Base-by-base conservation (phyloP, 2,113 vertebrate genomes). In the Cyanocitta stelleri region DNA sequence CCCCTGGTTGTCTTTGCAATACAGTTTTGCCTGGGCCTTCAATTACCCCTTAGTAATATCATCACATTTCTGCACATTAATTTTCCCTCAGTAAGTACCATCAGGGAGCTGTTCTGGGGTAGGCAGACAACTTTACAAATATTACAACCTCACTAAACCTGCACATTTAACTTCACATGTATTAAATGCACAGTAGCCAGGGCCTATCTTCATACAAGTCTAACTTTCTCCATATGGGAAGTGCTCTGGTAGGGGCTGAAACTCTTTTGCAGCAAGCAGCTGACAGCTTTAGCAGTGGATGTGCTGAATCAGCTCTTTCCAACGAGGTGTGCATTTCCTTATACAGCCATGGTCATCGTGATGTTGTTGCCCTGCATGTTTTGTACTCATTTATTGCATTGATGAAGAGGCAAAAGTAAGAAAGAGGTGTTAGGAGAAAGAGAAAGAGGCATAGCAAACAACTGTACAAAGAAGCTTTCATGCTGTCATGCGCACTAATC, bases 191-290 rank as follows among this genome's bases (percentile, higher is more conserved):
- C 33, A 30, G 39, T 10, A 66, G 6, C 16, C 12, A 64, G 26
- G 5, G 24, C 27, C 43, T 41, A 27, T 35, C 76, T 35, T 56
- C 63, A 20, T 18, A 10, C 24, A 89, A 64, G 18, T 22, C 58
- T 29, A 84, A 87, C 17, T 21, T 44, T n/a, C 30, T 79, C 51
- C 18, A 17, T 5, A 16, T 44, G 54, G 43, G 17, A 92, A 72
- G 15, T 27, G n/a, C 49, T 37, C 55, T 41, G 41, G 37, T 9
- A 58, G 9, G 41, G 35, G 35, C 27, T 23, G 59, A 79, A 73
- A 26, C 62, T 39, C 37, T 48, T 86, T 88, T 79, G 68, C 52
- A 90, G 39, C 55, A 84, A 95, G 68, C 35, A 93, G 77, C 61
- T 86, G 52, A 33, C 35, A 59, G 55, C 24, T n/a, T 68, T 43